Percentiles rank a stretch among this genome's conserved stretches.
Evolutionary conservation across 2,888 invertebrate species (phyloP).

Genomic region (Drepana falcataria): DNA sequence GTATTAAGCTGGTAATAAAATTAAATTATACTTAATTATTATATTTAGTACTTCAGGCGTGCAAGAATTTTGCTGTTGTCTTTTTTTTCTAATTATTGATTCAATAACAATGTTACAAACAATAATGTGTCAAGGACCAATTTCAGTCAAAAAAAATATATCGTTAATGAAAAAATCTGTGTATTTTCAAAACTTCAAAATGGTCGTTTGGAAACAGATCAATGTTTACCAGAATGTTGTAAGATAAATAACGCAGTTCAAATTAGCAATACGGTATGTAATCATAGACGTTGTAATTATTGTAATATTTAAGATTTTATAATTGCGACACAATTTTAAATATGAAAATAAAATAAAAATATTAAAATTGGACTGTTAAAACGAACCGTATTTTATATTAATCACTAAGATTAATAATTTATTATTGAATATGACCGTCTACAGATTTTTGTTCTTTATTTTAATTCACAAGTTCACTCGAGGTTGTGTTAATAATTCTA

Average conservation of each 20-base stretch:
- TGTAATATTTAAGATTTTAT: not conserved
- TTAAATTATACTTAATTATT: not conserved
- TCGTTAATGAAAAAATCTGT: not conserved
- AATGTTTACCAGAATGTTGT: no score
- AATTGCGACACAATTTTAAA: not conserved
- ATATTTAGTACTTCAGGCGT: conserved; percentile 17
- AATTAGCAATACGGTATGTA: no score
- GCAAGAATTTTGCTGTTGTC: conserved; percentile 58
- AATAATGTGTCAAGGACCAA: conserved; percentile 11
- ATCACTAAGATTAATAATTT: not conserved
- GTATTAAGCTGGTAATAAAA: conserved; percentile 23
- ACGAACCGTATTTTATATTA: conserved; percentile 5
- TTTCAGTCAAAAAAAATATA: conserved; percentile 13
- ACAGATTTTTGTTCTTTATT: conserved; percentile 16
- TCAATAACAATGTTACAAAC: conserved; percentile 16
- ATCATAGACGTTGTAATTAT: no score
- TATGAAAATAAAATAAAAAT: not conserved
- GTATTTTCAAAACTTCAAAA: not conserved
- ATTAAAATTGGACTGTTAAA: not conserved
- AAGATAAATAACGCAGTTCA: no score
- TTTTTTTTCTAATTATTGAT: conserved; percentile 10
- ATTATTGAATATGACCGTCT: conserved; percentile 12
- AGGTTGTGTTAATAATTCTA: conserved; percentile 56
- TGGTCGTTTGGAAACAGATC: no score
- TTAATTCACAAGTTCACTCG: conserved; percentile 57